Conservation (phyloP, 2,888 invertebrate species). For the Bellardia bayeri region DNA sequence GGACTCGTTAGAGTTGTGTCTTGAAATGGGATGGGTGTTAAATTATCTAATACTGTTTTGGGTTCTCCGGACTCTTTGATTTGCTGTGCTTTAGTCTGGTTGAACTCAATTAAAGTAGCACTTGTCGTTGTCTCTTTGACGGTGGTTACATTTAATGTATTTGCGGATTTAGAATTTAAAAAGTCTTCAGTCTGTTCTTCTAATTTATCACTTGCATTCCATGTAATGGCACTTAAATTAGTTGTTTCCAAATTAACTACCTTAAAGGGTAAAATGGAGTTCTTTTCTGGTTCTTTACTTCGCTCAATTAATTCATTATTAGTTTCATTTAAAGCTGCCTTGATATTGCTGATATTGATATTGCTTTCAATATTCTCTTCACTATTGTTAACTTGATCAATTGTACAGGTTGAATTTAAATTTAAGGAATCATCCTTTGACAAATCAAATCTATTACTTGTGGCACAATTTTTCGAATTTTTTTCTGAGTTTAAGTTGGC, state of each 20-base stretch:
- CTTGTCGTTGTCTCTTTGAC: neutral
- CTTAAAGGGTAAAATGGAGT: neutral
- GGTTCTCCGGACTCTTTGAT: neutral
- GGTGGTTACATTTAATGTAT: constrained; percentile 6
- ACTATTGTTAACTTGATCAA: neutral
- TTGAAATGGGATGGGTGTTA: neutral
- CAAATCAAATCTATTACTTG: too few relatives aligned
- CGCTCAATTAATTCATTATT: neutral
- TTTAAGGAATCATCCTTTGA: too few relatives aligned
- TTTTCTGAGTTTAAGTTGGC: neutral
- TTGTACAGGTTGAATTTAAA: neutral
- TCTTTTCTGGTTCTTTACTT: neutral
- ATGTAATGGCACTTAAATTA: constrained; percentile 32
- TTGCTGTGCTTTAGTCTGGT: neutral
- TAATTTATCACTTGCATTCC: constrained; percentile 4
- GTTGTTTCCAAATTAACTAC: neutral
- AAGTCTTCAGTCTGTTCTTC: constrained; percentile 21
- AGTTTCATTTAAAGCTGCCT: neutral
- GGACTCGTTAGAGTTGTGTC: constrained; percentile 12
- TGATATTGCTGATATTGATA: neutral
- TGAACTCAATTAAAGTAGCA: neutral
- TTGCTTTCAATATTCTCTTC: neutral
- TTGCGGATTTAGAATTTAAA: constrained; percentile 3
- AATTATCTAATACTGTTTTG: constrained; percentile 49
- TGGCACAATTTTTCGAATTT: neutral